Conservation (phyloP, 1,140 invertebrate species). For the Oryctes rhinoceros region DNA sequence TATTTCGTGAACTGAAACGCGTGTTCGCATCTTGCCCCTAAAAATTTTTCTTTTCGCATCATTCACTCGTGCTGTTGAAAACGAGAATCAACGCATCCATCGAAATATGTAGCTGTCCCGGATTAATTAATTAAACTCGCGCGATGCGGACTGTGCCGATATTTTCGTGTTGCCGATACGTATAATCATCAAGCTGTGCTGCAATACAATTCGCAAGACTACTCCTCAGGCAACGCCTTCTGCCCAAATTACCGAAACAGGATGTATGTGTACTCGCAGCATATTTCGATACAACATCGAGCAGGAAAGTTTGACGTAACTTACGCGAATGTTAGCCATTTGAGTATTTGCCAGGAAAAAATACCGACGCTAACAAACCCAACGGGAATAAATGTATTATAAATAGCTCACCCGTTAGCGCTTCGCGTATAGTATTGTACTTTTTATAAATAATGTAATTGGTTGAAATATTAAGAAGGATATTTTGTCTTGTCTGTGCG, state of each 20-base stretch:
- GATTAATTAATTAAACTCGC: no score
- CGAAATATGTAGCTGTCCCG: no score
- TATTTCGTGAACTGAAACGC: no score
- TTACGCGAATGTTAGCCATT: slow-evolving; percentile 17
- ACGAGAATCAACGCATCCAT: no score
- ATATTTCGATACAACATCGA: slow-evolving; percentile 17
- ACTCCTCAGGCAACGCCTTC: neutral
- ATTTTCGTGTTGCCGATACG: no score
- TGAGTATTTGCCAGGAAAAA: slow-evolving; percentile 33
- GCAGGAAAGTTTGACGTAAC: slow-evolving; percentile 28
- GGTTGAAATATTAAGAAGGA: neutral
- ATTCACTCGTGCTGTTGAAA: no score
- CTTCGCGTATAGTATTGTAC: neutral
- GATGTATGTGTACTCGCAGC: neutral
- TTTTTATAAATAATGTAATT: slow-evolving; percentile 17
- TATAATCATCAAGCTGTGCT: no score
- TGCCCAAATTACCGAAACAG: neutral
- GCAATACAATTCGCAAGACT: neutral
- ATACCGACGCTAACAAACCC: slow-evolving; percentile 30
- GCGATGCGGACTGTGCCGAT: no score
- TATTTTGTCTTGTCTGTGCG: no score
- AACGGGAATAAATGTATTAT: slow-evolving; percentile 30
- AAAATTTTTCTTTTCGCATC: no score
- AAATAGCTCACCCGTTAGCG: neutral
- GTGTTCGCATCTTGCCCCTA: no score